Conservation (phyloP, 1,140 invertebrate genomes). For the Steinernema khuongi region DNA sequence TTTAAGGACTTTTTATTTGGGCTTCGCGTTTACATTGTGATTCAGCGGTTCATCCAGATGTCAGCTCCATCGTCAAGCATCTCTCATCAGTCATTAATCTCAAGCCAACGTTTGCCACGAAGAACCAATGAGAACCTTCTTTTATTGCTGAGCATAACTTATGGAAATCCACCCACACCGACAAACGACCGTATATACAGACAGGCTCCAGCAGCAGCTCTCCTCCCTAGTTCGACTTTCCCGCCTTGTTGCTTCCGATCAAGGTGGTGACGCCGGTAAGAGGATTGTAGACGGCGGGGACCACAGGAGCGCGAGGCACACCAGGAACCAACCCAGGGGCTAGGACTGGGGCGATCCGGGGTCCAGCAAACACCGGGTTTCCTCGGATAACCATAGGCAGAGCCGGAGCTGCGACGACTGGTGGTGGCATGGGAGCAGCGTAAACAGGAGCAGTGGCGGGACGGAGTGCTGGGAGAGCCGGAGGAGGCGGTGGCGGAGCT, state of each 20-base stretch:
- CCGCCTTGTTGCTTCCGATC: not conserved
- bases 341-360: not conserved
- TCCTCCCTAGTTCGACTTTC: not conserved
- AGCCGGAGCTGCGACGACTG: not conserved
- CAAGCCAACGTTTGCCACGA: too few species aligned
- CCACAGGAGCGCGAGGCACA: not conserved
- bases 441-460: not conserved
- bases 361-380: not conserved
- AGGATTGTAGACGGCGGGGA: slow-evolving; percentile 2
- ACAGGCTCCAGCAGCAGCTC: not conserved
- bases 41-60: too few species aligned
- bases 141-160: too few species aligned
- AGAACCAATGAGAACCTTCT: too few species aligned
- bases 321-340: not conserved
- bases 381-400: not conserved
- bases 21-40: too few species aligned
- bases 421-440: not conserved
- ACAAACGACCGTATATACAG: not conserved
- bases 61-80: too few species aligned
- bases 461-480: not conserved
- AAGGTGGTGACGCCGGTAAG: not conserved
- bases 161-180: too few species aligned
- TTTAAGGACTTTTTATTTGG: too few species aligned
- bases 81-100: too few species aligned
- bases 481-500: not conserved